Conservation (phyloP, 2,113 vertebrate species). For the Tringa solitaria region DNA sequence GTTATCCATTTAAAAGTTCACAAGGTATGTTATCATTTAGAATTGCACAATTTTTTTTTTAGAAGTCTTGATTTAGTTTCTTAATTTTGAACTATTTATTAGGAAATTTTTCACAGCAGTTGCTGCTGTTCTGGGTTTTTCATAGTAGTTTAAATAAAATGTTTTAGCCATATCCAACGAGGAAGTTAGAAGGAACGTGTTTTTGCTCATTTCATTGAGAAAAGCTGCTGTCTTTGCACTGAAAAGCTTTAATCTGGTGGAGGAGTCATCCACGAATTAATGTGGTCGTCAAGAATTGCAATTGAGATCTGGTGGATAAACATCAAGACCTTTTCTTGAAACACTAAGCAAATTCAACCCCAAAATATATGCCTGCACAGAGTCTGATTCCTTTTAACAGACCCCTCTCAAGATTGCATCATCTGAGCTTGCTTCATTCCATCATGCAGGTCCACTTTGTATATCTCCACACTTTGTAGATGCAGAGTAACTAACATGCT, state of each 20-base stretch:
- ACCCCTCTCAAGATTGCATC: accelerated
- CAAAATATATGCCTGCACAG: not conserved
- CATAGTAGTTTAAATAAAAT: not conserved
- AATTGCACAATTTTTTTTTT: not conserved
- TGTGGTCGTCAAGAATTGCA: not conserved
- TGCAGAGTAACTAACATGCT: not conserved
- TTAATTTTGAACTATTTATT: not conserved
- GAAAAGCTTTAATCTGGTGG: not conserved
- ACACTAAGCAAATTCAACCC: not conserved
- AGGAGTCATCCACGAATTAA: not conserved
- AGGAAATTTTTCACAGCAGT: not conserved
- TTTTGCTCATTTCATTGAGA: not conserved
- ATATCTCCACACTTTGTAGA: not conserved
- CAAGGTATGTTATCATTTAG: not conserved
- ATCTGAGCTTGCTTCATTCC: not conserved
- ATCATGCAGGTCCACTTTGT: not conserved
- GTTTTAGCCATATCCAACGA: not conserved
- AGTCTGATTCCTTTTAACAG: not conserved
- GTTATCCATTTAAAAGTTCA: not conserved
- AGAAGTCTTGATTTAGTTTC: not conserved
- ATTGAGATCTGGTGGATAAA: not conserved
- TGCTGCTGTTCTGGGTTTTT: not conserved
- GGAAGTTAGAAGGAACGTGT: not conserved
- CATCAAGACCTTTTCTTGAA: not conserved
- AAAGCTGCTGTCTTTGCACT: not conserved